Evolutionary conservation across 2,797 vertebrate species (phyloP).

Genomic region (Myotis pilosus): DNA sequence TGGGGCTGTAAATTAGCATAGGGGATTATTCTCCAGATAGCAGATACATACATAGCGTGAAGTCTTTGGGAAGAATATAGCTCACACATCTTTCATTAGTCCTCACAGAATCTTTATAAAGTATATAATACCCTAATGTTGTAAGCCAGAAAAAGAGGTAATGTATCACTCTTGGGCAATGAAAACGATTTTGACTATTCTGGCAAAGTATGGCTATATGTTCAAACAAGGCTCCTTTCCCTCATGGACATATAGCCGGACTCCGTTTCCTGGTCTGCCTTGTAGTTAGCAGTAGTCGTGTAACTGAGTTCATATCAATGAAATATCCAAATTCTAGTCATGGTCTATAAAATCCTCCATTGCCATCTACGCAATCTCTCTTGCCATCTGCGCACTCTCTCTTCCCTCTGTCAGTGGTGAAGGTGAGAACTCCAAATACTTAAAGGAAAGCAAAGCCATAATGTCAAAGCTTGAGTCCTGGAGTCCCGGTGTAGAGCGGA

Average conservation of each 20-base stretch:
- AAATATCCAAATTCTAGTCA: not conserved
- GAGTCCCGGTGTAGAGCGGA: not conserved
- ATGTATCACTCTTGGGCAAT: not conserved
- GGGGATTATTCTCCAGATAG: conserved; percentile 53
- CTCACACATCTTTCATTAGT: conserved; percentile 32
- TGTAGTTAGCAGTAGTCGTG: not conserved
- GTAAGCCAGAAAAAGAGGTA: conserved; percentile 28
- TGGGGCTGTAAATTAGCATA: conserved; percentile 60
- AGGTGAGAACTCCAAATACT: not conserved
- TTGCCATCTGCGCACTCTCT: not conserved
- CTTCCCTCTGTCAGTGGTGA: not conserved
- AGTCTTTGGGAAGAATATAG: conserved; percentile 22
- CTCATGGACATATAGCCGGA: not conserved
- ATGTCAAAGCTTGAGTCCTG: not conserved
- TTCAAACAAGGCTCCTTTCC: not conserved
- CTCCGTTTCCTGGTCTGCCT: not conserved
- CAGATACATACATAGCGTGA: not conserved
- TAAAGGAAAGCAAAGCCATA: not conserved
- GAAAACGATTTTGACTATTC: conserved; percentile 26
- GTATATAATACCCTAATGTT: conserved; percentile 3
- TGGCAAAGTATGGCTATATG: not conserved
- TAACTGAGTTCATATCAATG: not conserved
- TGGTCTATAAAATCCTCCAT: not conserved
- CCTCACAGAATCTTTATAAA: not conserved
- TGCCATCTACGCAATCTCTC: not conserved